phyloP scores from a whole-genome alignment of 1,140 invertebrate genomes.

The Platyura marginata region DNA sequence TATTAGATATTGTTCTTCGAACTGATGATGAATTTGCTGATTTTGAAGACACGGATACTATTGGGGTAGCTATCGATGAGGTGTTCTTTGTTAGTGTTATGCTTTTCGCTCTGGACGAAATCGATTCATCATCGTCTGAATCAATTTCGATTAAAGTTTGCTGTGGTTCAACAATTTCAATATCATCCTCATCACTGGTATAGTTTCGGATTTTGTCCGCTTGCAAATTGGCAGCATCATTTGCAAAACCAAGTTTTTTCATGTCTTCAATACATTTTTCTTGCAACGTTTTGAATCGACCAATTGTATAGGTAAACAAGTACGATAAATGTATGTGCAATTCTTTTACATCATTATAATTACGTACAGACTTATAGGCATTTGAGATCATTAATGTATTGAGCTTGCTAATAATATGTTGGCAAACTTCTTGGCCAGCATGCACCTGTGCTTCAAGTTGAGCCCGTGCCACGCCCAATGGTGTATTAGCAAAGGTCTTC shows the following conservation, averaged over 20 bases:
- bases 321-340: constrained; percentile 24
- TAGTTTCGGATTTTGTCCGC: constrained; percentile 23
- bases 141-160: constrained; percentile 22
- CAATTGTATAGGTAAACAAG: constrained; percentile 21
- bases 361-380: constrained; percentile 19
- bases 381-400: constrained; percentile 21
- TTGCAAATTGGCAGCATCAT: constrained; percentile 20
- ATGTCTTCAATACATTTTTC: constrained; percentile 21
- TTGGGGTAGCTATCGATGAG: too few species aligned
- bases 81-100: too few species aligned
- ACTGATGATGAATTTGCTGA: too few species aligned
- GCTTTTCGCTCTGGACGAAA: too few species aligned
- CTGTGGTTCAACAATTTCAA: constrained; percentile 23
- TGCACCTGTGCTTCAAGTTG: constrained; percentile 21
- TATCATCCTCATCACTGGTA: constrained; percentile 23
- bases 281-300: constrained; percentile 19
- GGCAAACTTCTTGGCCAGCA: constrained; percentile 21
- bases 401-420: constrained; percentile 19
- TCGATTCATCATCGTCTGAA: constrained; percentile 23
- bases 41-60: too few species aligned
- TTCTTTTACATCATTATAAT: constrained; percentile 18
- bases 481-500: constrained; percentile 9
- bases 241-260: constrained; percentile 19
- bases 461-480: constrained; percentile 13
- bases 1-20: too few species aligned